Evolutionary conservation across 1,140 invertebrate species (phyloP).

Genomic region (Achatina immaculata): DNA sequence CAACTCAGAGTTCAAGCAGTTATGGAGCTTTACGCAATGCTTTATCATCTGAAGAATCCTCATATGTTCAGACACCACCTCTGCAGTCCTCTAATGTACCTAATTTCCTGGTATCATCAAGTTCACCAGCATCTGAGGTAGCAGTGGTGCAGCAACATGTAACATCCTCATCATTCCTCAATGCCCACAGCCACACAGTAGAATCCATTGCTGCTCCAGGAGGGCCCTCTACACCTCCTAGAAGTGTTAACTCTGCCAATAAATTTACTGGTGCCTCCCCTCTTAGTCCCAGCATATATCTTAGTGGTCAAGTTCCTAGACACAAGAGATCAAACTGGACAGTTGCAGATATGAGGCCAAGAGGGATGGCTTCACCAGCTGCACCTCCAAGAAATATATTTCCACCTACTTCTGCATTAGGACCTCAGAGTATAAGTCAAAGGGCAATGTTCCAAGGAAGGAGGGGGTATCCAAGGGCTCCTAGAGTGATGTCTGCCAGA

Average conservation of each 20-base stretch:
- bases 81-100: not conserved
- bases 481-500: not conserved
- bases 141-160: not conserved
- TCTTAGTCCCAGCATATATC: constrained; percentile 34
- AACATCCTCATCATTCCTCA: not conserved
- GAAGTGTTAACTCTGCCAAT: not conserved
- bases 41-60: not conserved
- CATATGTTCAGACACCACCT: not conserved
- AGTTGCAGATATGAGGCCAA: constrained; percentile 27
- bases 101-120: constrained; percentile 16
- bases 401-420: no score
- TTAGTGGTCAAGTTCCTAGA: constrained; percentile 30
- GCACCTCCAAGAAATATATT: not conserved
- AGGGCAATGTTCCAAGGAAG: not conserved
- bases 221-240: constrained; percentile 1
- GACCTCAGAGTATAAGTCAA: not conserved
- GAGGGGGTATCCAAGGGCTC: not conserved
- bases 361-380: not conserved
- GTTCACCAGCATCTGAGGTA: not conserved
- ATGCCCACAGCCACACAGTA: not conserved
- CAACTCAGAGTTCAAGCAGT: not conserved
- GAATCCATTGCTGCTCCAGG: not conserved
- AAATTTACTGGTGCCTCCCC: constrained; percentile 10
- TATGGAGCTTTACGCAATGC: constrained; percentile 5
- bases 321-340: constrained; percentile 24